These are phyloP conservation scores for Agapornis roseicollis DNA, from an alignment of 2,113 vertebrate genomes.

Conservation along the genomic window DNA sequence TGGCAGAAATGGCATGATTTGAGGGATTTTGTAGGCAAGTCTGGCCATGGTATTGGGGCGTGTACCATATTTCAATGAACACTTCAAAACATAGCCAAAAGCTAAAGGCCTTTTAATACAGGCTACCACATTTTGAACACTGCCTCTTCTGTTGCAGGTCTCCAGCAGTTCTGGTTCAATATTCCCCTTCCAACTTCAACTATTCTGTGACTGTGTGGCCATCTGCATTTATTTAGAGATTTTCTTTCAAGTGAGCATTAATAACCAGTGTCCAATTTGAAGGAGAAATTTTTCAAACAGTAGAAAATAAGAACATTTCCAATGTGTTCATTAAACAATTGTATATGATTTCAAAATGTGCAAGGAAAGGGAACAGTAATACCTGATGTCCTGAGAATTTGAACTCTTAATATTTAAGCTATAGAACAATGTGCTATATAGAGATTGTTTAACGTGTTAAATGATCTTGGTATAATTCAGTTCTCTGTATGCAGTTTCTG, in stretches of 20 bases:
- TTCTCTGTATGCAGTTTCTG: slow-evolving; percentile 83
- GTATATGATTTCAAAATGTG: background rate
- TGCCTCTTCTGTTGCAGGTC: background rate
- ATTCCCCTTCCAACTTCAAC: background rate
- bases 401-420: background rate
- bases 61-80: background rate
- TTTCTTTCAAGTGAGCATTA: background rate
- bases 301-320: background rate
- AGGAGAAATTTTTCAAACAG: background rate
- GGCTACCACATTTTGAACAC: background rate
- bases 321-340: background rate
- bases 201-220: background rate
- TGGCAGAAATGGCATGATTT: background rate
- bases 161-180: background rate
- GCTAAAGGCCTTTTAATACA: background rate
- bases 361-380: background rate
- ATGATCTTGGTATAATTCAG: slow-evolving; percentile 40
- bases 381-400: background rate
- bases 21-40: background rate
- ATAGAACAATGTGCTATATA: background rate
- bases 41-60: background rate
- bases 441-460: background rate
- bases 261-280: background rate
- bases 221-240: background rate
- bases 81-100: background rate